Conservation (phyloP, 1,140 invertebrate genomes). For the Zaprionus taronus region DNA sequence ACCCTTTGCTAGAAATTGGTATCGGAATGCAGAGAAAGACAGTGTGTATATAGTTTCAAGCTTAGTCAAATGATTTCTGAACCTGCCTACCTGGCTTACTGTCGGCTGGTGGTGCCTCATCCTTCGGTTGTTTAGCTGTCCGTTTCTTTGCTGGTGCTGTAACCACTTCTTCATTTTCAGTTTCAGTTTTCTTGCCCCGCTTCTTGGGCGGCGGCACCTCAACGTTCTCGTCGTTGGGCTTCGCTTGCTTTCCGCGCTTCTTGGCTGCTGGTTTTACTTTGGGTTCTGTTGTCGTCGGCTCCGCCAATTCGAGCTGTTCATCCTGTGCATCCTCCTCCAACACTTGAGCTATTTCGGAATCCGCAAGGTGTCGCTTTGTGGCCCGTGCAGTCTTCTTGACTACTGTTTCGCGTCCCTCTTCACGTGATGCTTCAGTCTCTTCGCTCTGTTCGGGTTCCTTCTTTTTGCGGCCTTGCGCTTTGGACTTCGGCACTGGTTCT, state of each 20-base stretch:
- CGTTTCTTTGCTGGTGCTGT: slow-evolving; percentile 30
- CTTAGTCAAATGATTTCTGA: neutral
- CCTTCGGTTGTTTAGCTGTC: slow-evolving; percentile 7
- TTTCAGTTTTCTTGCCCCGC: slow-evolving; percentile 26
- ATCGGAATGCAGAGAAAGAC: neutral
- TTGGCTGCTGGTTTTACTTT: slow-evolving; percentile 17
- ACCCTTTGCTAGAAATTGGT: slow-evolving; percentile 40
- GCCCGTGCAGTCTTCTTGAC: slow-evolving; percentile 30
- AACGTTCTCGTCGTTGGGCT: slow-evolving; percentile 20
- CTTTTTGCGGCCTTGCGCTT: slow-evolving; percentile 73
- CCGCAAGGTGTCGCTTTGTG: slow-evolving; percentile 39
- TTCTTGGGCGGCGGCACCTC: slow-evolving; percentile 30
- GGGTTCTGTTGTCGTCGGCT: neutral
- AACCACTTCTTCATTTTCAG: slow-evolving; percentile 8
- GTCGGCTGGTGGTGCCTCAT: slow-evolving; percentile 20
- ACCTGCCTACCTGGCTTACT: slow-evolving; percentile 51
- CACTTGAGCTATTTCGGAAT: slow-evolving; percentile 38
- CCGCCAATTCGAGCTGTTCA: slow-evolving; percentile 2
- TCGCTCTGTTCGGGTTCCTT: slow-evolving; percentile 31
- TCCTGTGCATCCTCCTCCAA: slow-evolving; percentile 36
- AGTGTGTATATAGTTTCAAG: neutral
- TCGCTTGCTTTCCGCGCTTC: slow-evolving; percentile 37
- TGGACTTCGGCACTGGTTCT: slow-evolving; percentile 16
- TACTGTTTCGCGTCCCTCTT: slow-evolving; percentile 22
- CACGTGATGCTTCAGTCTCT: neutral